A percentile compares a stretch with the other conserved stretches of the same genome.
phyloP scores from a whole-genome alignment of 2,113 vertebrate genomes.

The Sorex fumeus region DNA sequence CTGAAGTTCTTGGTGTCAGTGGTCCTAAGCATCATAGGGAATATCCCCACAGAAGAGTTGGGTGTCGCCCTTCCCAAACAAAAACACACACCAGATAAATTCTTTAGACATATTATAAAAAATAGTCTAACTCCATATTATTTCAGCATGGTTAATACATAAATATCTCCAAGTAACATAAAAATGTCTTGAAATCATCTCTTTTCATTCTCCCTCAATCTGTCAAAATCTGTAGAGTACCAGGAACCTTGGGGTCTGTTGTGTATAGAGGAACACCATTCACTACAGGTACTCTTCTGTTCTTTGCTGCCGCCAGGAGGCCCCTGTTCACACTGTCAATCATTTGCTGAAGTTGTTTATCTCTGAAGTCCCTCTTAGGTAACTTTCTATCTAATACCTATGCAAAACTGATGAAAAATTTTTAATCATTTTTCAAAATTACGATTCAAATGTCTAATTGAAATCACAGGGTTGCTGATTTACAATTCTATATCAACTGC shows the following conservation, averaged over 20 bases:
- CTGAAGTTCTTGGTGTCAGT: no score
- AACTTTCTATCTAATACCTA: neutral
- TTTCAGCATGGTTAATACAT: neutral
- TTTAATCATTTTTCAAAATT: conserved; percentile 21
- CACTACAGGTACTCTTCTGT: neutral
- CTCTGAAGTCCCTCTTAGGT: neutral
- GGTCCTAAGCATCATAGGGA: no score
- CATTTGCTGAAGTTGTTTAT: neutral
- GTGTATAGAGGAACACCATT: neutral
- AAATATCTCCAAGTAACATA: conserved; percentile 2
- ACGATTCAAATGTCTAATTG: neutral
- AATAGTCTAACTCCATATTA: neutral
- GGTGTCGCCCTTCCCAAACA: no score
- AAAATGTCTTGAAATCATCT: neutral
- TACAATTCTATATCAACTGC: neutral
- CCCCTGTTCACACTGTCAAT: neutral
- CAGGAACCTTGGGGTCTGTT: neutral
- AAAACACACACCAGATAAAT: no score
- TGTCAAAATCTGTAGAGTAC: neutral
- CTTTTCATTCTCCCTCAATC: neutral
- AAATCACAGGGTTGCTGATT: neutral
- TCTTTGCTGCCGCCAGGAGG: neutral
- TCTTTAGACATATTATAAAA: conserved; percentile 18
- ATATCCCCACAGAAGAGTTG: no score
- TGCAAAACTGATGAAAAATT: neutral